phyloP scores from a whole-genome alignment of 64 coral and sea anemone genomes.

The Stichodactyla mertensii region DNA sequence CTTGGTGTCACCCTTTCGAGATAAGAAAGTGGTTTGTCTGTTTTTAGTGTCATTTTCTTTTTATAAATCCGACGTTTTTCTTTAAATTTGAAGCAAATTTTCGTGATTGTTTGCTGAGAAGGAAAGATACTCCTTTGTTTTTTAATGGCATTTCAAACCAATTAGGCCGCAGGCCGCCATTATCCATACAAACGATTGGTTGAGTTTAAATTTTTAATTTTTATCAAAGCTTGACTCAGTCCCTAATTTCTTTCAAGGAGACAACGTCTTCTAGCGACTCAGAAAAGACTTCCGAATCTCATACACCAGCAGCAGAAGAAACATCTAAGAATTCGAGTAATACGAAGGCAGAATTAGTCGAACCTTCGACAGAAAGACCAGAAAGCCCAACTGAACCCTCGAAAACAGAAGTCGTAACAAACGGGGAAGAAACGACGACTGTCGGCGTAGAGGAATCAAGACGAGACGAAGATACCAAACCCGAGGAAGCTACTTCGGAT shows the following conservation, averaged over 20 bases:
- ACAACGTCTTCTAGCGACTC: background rate
- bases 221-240: background rate
- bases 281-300: background rate
- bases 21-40: too few relatives aligned
- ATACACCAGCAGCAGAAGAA: background rate
- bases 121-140: too few relatives aligned
- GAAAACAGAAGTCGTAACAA: background rate
- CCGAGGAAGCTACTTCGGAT: background rate
- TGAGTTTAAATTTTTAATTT: too few relatives aligned
- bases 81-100: too few relatives aligned
- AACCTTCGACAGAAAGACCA: background rate
- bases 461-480: background rate
- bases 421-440: background rate
- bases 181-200: too few relatives aligned
- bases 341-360: background rate
- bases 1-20: too few relatives aligned
- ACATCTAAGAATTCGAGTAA: background rate
- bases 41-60: too few relatives aligned
- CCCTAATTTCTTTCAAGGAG: background rate
- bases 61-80: too few relatives aligned
- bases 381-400: background rate
- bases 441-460: background rate
- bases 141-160: too few relatives aligned
- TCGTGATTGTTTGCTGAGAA: too few relatives aligned
- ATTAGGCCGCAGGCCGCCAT: too few relatives aligned